These are phyloP conservation scores for Cyclopterus lumpus DNA, from an alignment of 2,797 vertebrate species.

Conservation along the genomic window DNA sequence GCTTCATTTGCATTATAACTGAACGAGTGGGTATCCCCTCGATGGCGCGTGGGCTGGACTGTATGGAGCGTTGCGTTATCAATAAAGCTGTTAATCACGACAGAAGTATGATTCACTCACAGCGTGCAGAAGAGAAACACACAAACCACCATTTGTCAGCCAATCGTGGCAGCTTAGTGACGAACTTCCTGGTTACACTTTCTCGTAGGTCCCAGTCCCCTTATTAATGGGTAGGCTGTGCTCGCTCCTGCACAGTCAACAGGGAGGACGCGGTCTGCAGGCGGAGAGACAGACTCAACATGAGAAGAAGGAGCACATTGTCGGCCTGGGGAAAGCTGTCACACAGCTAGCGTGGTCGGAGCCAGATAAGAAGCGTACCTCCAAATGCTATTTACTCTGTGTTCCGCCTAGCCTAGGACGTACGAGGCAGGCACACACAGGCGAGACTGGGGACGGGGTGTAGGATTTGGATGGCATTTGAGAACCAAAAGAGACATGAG, in stretches of 20 bases:
- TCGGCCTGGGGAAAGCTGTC: conserved; percentile 25
- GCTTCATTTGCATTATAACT: conserved; percentile 40
- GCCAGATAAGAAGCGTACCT: conserved; percentile 49
- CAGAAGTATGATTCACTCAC: conserved; percentile 56
- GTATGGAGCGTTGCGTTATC: neutral
- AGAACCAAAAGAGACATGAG: conserved; percentile 26
- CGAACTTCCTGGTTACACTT: conserved; percentile 81
- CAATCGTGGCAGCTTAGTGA: conserved; percentile 68
- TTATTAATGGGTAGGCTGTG: conserved; percentile 20
- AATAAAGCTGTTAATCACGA: conserved; percentile 48
- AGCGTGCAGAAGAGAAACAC: neutral
- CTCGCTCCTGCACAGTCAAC: conserved; percentile 27
- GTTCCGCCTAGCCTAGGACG: conserved; percentile 69
- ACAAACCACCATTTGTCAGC: conserved; percentile 43
- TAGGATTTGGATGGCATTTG: conserved; percentile 35
- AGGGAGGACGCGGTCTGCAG: conserved; percentile 19
- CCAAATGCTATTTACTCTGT: conserved; percentile 43
- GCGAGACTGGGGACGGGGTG: conserved; percentile 46
- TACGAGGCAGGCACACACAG: conserved; percentile 57
- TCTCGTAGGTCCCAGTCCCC: conserved; percentile 37
- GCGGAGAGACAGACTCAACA: neutral
- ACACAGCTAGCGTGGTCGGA: conserved; percentile 21
- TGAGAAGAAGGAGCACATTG: conserved; percentile 6
- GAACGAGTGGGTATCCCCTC: conserved; percentile 51
- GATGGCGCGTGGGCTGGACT: conserved; percentile 37